Base-by-base conservation (phyloP, 2,797 vertebrate genomes). In the Anabacerthia variegaticeps region DNA sequence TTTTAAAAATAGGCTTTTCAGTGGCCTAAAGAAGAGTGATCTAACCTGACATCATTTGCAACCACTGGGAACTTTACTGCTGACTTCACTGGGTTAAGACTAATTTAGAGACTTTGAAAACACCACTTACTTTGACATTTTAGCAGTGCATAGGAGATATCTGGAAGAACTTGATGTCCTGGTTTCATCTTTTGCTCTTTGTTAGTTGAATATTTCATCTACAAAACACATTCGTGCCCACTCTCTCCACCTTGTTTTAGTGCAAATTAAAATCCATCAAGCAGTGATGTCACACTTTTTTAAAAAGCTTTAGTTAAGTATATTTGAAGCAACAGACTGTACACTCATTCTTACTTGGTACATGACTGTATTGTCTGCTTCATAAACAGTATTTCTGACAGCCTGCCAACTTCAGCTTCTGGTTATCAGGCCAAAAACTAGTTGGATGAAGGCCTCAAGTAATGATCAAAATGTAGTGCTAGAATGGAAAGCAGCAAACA, bases 121-220 rank as follows among this genome's bases (percentile, higher is more conserved):
- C 51, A 55, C 36, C 28, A 56, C 36, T 72, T 86, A 66, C 39
- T 86, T 92, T 0, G 2, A 69, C 52, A 67, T 77, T 77, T 93
- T 80, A 83, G 49, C 32, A 74, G 34, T 68, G 56, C 72, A n/a
- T 71, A 48, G 19, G 37, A 88, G 39, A 77, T 75, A 65, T 75
- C 68, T 59, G 37, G 21, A 36, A 95, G 49, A 92, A 87, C 28
- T 71, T 54, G 30, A 74, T 77, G 61, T 65, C 65, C 81, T 63
- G 72, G 54, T 89, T 92, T 94, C 52, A 19, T 79, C 54, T 92
- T 82, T 83, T 26, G 39, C 52, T 92, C 49, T 92, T 79, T 76
- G 37, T 83, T 39, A 67, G 49, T 27, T 89, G 54, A 94, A 68
- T 72, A 89, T 89, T 93, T 93, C 39, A 72, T 83, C 82, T 83